Conservation (phyloP, 2,888 invertebrate genomes). For the Terebella lapidaria region DNA sequence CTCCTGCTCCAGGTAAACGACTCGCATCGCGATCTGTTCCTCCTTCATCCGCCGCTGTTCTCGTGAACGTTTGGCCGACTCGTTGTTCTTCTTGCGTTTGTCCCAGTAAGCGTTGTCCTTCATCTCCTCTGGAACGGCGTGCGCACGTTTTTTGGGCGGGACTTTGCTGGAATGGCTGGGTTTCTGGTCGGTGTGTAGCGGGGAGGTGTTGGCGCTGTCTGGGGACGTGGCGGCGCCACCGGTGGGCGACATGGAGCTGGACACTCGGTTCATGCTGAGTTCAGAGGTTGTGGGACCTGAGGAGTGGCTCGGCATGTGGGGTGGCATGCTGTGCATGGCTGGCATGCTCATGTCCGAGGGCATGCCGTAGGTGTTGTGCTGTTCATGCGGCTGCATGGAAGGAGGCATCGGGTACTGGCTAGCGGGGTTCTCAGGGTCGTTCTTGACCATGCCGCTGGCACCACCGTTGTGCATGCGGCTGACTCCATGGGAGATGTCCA, state of each 20-base stretch:
- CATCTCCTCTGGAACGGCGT: slow-evolving; percentile 31
- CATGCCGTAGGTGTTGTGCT: neutral
- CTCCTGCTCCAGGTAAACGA: slow-evolving; percentile 48
- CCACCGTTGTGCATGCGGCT: neutral
- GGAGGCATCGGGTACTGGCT: neutral
- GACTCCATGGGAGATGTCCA: slow-evolving; percentile 9
- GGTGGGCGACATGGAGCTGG: neutral
- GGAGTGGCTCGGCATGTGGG: neutral
- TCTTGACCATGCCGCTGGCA: neutral
- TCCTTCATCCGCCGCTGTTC: slow-evolving; percentile 51
- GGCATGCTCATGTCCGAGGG: neutral
- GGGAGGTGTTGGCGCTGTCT: neutral
- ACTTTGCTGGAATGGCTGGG: slow-evolving; percentile 8
- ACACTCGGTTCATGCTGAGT: neutral
- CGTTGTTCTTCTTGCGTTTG: slow-evolving; percentile 54
- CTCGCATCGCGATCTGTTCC: slow-evolving; percentile 45
- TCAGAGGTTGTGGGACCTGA: neutral
- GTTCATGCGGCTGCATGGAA: neutral
- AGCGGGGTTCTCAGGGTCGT: neutral
- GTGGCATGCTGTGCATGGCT: neutral
- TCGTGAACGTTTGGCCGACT: slow-evolving; percentile 52
- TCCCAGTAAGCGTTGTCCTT: slow-evolving; percentile 52
- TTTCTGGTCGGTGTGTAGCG: no score
- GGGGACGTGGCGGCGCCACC: neutral
- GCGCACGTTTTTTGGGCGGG: slow-evolving; percentile 39